phyloP scores from a whole-genome alignment of 2,888 invertebrate species.

The Oscheius sp. region DNA sequence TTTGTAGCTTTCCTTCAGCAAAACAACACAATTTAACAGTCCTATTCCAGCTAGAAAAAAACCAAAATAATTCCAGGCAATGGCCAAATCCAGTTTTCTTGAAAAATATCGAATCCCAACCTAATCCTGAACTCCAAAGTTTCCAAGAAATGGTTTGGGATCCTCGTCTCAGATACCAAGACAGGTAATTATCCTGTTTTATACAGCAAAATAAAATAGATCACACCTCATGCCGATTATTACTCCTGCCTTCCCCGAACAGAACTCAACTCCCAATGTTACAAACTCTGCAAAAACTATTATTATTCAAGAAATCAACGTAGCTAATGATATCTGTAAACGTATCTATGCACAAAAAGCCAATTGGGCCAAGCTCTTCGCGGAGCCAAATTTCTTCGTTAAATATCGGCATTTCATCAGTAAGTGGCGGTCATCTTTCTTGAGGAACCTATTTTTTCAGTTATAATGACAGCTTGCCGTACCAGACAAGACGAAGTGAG shows the following conservation, averaged over 20 bases:
- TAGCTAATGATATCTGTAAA: background rate
- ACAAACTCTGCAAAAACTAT: conserved; percentile 89
- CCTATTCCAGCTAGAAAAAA: too few relatives aligned
- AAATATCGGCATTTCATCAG: conserved; percentile 85
- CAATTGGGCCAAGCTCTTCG: conserved; percentile 90
- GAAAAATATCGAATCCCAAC: conserved; percentile 79
- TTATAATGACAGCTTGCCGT: conserved; percentile 43
- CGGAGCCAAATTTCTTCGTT: conserved; percentile 84
- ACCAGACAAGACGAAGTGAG: conserved; percentile 64
- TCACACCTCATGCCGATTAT: conserved; percentile 97
- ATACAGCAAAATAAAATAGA: background rate
- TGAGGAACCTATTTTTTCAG: background rate
- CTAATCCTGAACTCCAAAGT: conserved; percentile 77
- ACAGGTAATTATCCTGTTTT: conserved; percentile 31
- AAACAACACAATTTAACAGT: background rate
- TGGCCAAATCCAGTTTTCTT: conserved; percentile 98
- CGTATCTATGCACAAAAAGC: conserved; percentile 83
- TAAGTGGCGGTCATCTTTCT: conserved; percentile 70
- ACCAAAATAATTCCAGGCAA: conserved; percentile 74
- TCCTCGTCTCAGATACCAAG: conserved; percentile 76
- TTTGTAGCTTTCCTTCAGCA: too few relatives aligned
- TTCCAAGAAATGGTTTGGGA: conserved; percentile 81
- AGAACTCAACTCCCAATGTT: conserved; percentile 98
- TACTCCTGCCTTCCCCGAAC: conserved; percentile 98
- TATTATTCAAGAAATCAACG: conserved; percentile 89